Base-by-base conservation (phyloP, 1,140 invertebrate genomes). In the Bombyx mori region DNA sequence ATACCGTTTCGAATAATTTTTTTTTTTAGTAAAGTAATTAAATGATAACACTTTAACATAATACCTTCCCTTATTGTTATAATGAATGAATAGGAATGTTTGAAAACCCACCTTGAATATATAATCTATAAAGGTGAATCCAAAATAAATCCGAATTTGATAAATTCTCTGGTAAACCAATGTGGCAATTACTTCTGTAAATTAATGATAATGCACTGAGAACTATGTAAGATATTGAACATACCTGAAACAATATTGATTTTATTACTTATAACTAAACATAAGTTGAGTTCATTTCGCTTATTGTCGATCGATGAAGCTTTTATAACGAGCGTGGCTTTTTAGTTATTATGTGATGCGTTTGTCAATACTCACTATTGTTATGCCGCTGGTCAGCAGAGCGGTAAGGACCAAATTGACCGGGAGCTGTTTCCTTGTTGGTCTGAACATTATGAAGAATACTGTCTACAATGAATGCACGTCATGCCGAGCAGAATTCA, bases 341-440 rank as follows among this genome's bases (percentile, higher is more conserved):
- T 35, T 3, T 35, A 35, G 26, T 51, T 51, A 7, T 22, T 51
- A 51, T 22, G 6, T 9, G 8, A 51, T 51, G 12, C 6, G 22
- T 12, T 2, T 22, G 18, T 35, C 26, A 44, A 46, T 45, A 76
- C 77, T 81, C 67, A 81, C 76, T 52, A 72, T 65, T 7, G 66
- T 73, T 1, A 79, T n/a, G n/a, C 71, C 61, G 0, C 63, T 65
- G 2, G 76, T 69, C 5, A 77, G 22, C 6, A 44, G 35, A 12
- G 66, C 63, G 4, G 69, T 66, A 2, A 75, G 26, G 10, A 61
- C 53, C n/a, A 77, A 53, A 7, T 64, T 61, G 2, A 64, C 45
- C 1, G 68, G 58, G 12, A 65, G 51, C 52, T 68, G 68, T 4
- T 8, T 42, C 4, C 61, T 64, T 7, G 8, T n/a, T 3, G 12